These are phyloP conservation scores for Nothobranchius furzeri DNA, from an alignment of 2,113 vertebrate genomes.

Conservation along the genomic window DNA sequence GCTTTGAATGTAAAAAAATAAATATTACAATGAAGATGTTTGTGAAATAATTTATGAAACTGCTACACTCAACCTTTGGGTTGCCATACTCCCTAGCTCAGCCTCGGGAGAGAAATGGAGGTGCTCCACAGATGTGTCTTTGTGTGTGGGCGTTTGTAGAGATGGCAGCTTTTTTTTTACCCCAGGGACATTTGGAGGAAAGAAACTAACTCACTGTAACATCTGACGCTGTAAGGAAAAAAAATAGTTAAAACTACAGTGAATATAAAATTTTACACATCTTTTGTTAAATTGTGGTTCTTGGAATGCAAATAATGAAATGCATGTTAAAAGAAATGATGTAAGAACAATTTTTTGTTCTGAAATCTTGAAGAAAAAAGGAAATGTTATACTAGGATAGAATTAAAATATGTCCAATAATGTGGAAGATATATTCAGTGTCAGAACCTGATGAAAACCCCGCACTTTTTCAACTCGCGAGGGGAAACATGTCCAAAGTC, in stretches of 20 bases:
- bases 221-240: neutral
- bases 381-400: no score
- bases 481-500: neutral
- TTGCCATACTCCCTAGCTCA: slow-evolving; percentile 6
- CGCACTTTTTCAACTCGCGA: no score
- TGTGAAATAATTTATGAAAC: slow-evolving; percentile 5
- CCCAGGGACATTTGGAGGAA: slow-evolving; percentile 6
- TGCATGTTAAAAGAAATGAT: neutral
- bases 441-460: no score
- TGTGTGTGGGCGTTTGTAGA: neutral
- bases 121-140: neutral
- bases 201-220: neutral
- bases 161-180: neutral
- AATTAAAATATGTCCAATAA: no score
- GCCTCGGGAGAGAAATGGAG: slow-evolving; percentile 14
- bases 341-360: neutral
- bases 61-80: neutral
- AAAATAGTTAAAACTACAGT: neutral
- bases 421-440: no score
- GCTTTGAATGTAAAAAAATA: slow-evolving; percentile 1
- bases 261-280: neutral
- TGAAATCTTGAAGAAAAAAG: neutral
- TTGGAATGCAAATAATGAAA: neutral
- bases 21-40: neutral
- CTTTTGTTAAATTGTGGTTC: neutral